A percentile compares a stretch with the other conserved stretches of the same genome.
These are phyloP conservation scores for Bos indicus DNA, from an alignment of 2,113 vertebrate genomes.

Conservation along the genomic window DNA sequence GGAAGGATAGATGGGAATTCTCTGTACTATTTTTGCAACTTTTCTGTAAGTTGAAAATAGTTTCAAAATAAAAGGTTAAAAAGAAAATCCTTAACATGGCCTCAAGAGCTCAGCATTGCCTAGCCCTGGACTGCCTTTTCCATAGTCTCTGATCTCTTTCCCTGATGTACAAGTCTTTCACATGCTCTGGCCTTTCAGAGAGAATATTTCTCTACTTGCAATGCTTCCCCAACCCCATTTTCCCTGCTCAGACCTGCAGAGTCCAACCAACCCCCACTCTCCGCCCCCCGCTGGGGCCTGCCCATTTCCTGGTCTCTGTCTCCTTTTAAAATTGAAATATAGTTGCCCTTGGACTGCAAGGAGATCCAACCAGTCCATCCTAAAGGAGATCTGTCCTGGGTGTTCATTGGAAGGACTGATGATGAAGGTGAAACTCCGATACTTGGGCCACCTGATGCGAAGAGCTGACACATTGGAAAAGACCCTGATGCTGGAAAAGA, in stretches of 20 bases:
- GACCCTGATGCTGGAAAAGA: no score
- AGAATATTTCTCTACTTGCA: neutral
- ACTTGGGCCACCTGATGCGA: no score
- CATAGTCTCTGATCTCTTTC: no score
- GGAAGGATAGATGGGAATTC: neutral
- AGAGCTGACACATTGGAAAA: no score
- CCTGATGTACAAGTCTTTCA: neutral
- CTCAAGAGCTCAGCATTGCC: neutral
- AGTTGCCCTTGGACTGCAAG: neutral
- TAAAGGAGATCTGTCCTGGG: neutral
- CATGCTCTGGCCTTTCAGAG: neutral
- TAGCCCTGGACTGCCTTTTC: neutral
- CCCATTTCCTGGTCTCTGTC: neutral
- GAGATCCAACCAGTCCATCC: neutral
- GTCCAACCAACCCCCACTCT: neutral
- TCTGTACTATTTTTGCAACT: neutral
- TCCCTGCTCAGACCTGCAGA: neutral
- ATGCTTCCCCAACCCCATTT: neutral
- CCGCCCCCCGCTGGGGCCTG: neutral
- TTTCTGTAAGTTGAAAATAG: neutral
- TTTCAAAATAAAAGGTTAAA: neutral
- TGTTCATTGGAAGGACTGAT: neutral
- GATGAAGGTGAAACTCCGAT: no score
- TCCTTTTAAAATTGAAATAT: neutral
- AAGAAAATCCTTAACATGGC: neutral